Base-by-base conservation (phyloP, 2,888 invertebrate species). In the Ypsolopha sequella region DNA sequence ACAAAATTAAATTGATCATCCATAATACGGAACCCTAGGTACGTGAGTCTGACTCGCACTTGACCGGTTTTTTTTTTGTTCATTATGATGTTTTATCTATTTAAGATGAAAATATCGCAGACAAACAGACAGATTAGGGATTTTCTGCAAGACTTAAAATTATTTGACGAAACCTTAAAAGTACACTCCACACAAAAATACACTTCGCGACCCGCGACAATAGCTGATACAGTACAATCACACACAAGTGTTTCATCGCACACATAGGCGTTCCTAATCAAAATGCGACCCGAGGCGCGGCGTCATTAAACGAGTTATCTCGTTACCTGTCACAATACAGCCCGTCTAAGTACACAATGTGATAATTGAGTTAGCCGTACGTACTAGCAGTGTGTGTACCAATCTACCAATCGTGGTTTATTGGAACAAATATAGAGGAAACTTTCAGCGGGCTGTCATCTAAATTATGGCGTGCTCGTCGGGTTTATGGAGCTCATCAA, bases 301-400 rank as follows among this genome's bases (percentile, higher is more conserved):
- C 54, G 60, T 65, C 61, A 64, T 66, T 66, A 65, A 66, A 62
- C 58, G 61, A 65, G 66, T 67, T 69, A 68, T 65, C 67, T 70
- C 58, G 62, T 67, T 64, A 66, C 64, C 65, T 68, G 70, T 64
- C 65, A 69, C 66, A 61, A 60, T 58, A 58, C 56, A 53, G 53
- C 51, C 50, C 43, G 50, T 50, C 53, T 50, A 65, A 64, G 64
- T 64, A 68, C 65, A 66, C 64, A 64, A 54, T 55, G 58, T 51
- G 54, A 57, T 68, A 66, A 69, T 69, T 68, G 61, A 63, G 63
- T 69, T 69, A 62, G 56, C 53, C 50, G 57, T 61, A 61, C 36
- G 38, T 45, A 39, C 24, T 4, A 24, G 24, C 24, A 24, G 24
- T 24, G 2, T 24, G 24, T 24, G 24, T 24, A 24, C 24, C 24